A percentile compares a stretch with the other conserved stretches of the same genome.
These are phyloP conservation scores for Capromys pilorides DNA, from an alignment of 2,797 vertebrate species.

Conservation along the genomic window DNA sequence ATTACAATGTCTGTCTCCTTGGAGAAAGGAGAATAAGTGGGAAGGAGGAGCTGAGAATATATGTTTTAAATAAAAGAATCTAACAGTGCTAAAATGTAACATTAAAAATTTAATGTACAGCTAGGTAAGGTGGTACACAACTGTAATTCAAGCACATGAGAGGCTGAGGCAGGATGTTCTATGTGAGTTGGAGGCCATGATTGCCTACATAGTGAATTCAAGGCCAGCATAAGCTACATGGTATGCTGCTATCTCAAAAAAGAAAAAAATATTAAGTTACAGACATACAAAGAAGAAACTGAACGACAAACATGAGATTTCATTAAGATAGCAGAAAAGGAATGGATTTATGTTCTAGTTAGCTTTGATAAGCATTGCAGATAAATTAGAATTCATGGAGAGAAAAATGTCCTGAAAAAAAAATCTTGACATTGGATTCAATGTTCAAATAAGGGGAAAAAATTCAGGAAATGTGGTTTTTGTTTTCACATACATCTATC, in stretches of 20 bases:
- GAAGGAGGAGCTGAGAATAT: constrained; percentile 22
- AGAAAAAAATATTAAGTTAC: constrained; percentile 53
- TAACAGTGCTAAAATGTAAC: constrained; percentile 76
- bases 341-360: constrained; percentile 36
- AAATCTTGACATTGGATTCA: background rate
- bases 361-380: constrained; percentile 48
- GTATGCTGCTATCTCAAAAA: background rate
- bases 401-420: constrained; percentile 32
- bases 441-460: constrained; percentile 44
- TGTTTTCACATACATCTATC: constrained; percentile 56
- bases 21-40: background rate
- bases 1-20: constrained; percentile 82
- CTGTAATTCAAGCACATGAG: background rate
- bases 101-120: constrained; percentile 51
- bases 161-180: background rate
- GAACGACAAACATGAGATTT: constrained; percentile 22
- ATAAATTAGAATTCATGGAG: constrained; percentile 43
- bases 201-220: background rate
- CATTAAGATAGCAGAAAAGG: constrained; percentile 59
- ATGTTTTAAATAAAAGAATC: constrained; percentile 83
- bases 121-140: no score
- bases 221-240: background rate
- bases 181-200: background rate
- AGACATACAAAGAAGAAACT: constrained; percentile 70
- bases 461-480: constrained; percentile 52